phyloP scores from a whole-genome alignment of 2,888 invertebrate species.

The Rhogogaster chlorosoma region DNA sequence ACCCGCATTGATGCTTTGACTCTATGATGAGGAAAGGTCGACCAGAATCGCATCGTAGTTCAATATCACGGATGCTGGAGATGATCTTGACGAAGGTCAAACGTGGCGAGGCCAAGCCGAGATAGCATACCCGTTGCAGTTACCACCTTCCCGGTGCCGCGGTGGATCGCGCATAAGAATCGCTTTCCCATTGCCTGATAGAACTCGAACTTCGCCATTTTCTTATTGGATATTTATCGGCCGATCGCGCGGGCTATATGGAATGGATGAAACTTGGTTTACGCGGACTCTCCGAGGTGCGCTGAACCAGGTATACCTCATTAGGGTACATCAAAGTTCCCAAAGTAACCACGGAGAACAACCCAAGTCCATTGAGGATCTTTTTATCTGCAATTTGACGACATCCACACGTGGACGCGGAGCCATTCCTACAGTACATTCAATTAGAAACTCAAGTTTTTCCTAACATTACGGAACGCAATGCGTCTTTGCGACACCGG shows the following conservation, averaged over 20 bases:
- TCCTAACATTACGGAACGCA: slow-evolving; percentile 66
- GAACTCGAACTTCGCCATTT: neutral
- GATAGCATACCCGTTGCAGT: neutral
- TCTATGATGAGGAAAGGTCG: slow-evolving; percentile 44
- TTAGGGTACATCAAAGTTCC: neutral
- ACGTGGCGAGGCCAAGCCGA: slow-evolving; percentile 16
- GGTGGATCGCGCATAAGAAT: slow-evolving; percentile 23
- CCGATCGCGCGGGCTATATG: neutral
- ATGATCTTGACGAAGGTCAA: slow-evolving; percentile 47
- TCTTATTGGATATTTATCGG: neutral
- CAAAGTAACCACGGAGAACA: neutral
- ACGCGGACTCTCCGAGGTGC: neutral
- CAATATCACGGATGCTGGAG: slow-evolving; percentile 50
- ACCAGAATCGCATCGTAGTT: slow-evolving; percentile 44
- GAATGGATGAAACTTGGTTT: neutral
- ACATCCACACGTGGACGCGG: neutral
- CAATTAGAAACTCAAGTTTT: slow-evolving; percentile 68
- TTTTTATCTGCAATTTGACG: neutral
- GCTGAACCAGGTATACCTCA: neutral
- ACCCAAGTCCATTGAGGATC: neutral
- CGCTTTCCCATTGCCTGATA: slow-evolving; percentile 33
- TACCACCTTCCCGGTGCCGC: slow-evolving; percentile 25
- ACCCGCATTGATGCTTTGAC: slow-evolving; percentile 34
- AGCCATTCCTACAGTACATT: slow-evolving; percentile 63
- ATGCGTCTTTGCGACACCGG: slow-evolving; percentile 72